A percentile compares a stretch with the other conserved stretches of the same genome.
Conservation (phyloP, 2,113 vertebrate genomes). For the Barnardius zonarius region DNA sequence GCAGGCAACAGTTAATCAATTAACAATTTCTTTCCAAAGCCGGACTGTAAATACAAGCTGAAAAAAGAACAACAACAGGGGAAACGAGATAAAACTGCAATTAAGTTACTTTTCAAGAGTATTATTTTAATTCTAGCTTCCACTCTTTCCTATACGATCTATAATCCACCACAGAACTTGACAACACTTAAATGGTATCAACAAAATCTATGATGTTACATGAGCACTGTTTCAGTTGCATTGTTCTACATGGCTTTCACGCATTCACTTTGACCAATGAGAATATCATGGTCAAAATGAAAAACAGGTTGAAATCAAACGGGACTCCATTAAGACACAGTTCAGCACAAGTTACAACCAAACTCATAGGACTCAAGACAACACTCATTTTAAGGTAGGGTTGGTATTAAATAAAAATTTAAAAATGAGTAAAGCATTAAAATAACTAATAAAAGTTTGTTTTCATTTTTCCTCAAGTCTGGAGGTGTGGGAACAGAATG, state of each 20-base stretch:
- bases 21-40: background rate
- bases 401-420: background rate
- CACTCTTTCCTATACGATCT: background rate
- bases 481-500: slow-evolving; percentile 10
- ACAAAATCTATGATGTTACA: background rate
- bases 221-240: background rate
- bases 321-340: background rate
- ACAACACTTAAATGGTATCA: background rate
- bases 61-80: background rate
- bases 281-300: background rate
- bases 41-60: background rate
- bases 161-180: background rate
- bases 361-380: background rate
- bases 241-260: background rate
- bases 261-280: background rate
- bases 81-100: background rate
- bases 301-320: background rate
- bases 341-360: background rate
- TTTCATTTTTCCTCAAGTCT: background rate
- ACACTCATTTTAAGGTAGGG: background rate
- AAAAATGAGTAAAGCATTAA: background rate
- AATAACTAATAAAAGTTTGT: background rate
- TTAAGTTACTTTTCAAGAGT: background rate
- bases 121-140: background rate
- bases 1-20: background rate